A percentile compares a stretch with the other conserved stretches of the same genome.
Conservation (phyloP, 2,797 vertebrate genomes). For the Syngnathus acus region DNA sequence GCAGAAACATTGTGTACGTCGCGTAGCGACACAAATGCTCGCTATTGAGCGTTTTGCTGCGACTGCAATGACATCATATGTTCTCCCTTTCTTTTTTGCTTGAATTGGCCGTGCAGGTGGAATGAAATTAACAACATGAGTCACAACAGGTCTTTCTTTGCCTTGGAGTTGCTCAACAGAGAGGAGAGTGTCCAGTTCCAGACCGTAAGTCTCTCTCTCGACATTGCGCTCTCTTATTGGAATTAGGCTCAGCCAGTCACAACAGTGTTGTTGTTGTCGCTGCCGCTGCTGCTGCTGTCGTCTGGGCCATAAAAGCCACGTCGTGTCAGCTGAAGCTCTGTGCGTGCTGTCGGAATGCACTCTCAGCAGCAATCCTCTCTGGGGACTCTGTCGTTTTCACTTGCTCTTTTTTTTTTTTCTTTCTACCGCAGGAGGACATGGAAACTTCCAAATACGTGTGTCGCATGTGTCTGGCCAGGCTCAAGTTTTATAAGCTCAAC, state of each 20-base stretch:
- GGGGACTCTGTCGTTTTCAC: constrained; percentile 19
- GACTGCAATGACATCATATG: constrained; percentile 40
- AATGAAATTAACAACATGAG: constrained; percentile 98
- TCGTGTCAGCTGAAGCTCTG: constrained; percentile 17
- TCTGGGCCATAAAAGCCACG: constrained; percentile 22
- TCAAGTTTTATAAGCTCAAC: constrained; percentile 98
- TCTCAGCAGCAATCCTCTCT: constrained; percentile 3
- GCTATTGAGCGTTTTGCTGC: not conserved
- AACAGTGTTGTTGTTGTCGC: constrained; percentile 18
- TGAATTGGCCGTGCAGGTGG: constrained; percentile 79
- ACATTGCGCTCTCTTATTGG: constrained; percentile 32
- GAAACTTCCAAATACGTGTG: constrained; percentile 99
- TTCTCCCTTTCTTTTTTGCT: constrained; percentile 17
- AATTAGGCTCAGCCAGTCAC: constrained; percentile 22
- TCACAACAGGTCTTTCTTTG: constrained; percentile 96
- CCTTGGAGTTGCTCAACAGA: constrained; percentile 88
- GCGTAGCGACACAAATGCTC: constrained; percentile 1
- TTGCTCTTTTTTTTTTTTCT: constrained; percentile 31
- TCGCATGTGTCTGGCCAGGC: constrained; percentile 92
- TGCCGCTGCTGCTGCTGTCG: constrained; percentile 14
- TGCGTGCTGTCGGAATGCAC: constrained; percentile 11
- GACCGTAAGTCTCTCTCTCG: constrained; percentile 78
- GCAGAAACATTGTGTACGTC: constrained; percentile 12
- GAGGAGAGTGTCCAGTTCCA: constrained; percentile 98
- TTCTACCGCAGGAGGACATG: constrained; percentile 87